Evolutionary conservation across 2,797 vertebrate genomes (phyloP), one percentile per base, ranked within the genome.

Genomic region (Sebastes minor): DNA sequence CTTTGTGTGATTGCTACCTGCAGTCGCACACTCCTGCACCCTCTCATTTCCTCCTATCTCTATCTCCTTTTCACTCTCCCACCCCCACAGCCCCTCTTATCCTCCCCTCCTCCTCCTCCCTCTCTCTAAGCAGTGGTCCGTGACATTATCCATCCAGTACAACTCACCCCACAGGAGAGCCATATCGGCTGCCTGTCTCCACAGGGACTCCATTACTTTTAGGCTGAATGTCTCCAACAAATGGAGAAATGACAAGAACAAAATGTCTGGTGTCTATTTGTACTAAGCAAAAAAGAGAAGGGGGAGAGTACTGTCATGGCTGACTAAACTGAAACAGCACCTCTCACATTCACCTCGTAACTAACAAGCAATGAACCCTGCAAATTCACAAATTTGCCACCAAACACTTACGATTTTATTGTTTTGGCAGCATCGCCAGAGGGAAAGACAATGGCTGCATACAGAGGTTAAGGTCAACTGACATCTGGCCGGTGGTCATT

Each of bases 111-210:
- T 18, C 59, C 56, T 13, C 46, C 66, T 60, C 64, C 33, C 60
- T 46, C 76, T 71, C 76, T 83, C 82, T 56, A 78, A 83, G 92
- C 89, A 86, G 72, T 72, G 80, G 80, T 82, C 88, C 69, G 22
- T 91, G 91, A 94, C 92, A 92, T 91, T 92, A 91, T 91, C 89
- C 78, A 88, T 89, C 85, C 75, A 80, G 80, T 86, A 76, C 81
- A 74, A 86, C 75, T 86, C 74, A 83, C 74, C 82, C 80, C 80
- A 86, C 85, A 85, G 86, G 81, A 89, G 80, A 89, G 46, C 83
- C 85, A 81, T 85, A 88, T 86, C 70, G 61, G 74, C 83, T 83
- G 72, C 70, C 71, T 20, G 74, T 86, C 91, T 92, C 90, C 81
- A 74, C 77, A 33, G 88, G 89, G 89, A 93, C 87, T 88, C 89